A percentile compares a stretch with the other conserved stretches of the same genome.
Evolutionary conservation across 2,797 vertebrate species (phyloP).

Genomic region (Clamator glandarius): DNA sequence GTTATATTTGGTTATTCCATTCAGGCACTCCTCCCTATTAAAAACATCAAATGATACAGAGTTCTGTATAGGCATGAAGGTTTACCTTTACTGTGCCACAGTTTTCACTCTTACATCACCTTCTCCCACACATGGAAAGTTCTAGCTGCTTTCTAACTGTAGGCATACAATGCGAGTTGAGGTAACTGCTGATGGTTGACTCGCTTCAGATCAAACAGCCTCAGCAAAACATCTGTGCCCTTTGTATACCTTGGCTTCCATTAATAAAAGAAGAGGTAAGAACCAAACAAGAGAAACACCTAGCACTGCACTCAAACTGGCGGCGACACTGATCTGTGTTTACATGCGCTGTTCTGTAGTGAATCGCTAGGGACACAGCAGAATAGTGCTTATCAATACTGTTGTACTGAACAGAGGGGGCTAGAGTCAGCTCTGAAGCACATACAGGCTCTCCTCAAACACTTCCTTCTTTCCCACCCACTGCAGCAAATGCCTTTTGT

Average conservation of each 20-base stretch:
- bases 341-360: conserved; percentile 38
- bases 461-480: not conserved
- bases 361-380: not conserved
- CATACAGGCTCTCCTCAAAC: not conserved
- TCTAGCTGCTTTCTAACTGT: not conserved
- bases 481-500: not conserved
- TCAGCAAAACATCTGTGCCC: conserved; percentile 1
- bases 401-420: not conserved
- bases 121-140: not conserved
- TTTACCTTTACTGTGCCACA: not conserved
- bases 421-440: not conserved
- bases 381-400: not conserved
- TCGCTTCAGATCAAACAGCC: conserved; percentile 15
- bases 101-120: not conserved
- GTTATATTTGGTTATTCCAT: not conserved
- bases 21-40: not conserved
- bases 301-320: conserved; percentile 25
- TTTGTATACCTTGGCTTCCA: conserved; percentile 6
- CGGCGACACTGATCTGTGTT: conserved; percentile 56
- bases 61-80: not conserved
- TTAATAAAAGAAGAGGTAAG: conserved; percentile 16
- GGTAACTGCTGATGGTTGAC: not conserved
- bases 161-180: not conserved
- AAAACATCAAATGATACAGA: not conserved
- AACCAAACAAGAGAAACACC: conserved; percentile 38